A percentile compares a stretch with the other conserved stretches of the same genome.
These are phyloP conservation scores for Macheiramphus alcinus DNA, from an alignment of 2,113 vertebrate species.

Conservation along the genomic window DNA sequence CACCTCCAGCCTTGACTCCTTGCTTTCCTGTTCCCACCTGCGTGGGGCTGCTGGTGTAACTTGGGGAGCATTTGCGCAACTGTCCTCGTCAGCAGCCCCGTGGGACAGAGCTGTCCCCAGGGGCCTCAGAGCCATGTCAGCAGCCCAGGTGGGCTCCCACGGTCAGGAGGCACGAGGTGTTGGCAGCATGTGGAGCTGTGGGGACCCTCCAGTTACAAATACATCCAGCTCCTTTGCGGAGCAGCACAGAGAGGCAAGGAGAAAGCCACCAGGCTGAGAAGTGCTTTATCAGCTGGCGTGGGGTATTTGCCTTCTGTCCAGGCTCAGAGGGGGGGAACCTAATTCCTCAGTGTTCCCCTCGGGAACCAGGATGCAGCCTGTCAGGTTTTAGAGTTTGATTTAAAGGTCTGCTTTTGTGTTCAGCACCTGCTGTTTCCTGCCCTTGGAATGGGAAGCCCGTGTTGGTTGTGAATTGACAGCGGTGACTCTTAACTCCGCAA, in stretches of 20 bases:
- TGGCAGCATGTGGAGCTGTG: not conserved
- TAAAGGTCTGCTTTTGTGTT: not conserved
- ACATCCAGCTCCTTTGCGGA: not conserved
- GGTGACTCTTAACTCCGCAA: not conserved
- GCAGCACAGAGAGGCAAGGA: not conserved
- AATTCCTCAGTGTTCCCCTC: not conserved
- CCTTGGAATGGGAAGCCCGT: fast-evolving
- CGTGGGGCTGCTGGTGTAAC: not conserved
- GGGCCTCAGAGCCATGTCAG: not conserved
- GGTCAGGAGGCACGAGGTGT: not conserved
- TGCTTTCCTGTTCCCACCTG: not conserved
- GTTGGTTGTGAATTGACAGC: not conserved
- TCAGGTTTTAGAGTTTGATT: not conserved
- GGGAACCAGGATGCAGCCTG: not conserved
- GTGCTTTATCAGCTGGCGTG: not conserved
- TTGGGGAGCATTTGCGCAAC: not conserved
- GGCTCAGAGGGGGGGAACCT: not conserved
- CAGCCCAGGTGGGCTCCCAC: not conserved
- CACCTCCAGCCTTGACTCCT: not conserved
- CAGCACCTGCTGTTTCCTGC: not conserved
- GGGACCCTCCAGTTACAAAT: not conserved
- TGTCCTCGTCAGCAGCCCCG: not conserved
- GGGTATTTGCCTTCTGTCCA: not conserved
- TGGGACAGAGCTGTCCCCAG: not conserved
- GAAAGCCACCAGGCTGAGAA: not conserved